These are phyloP conservation scores for Phenacoccus solenopsis DNA, from an alignment of 1,140 invertebrate genomes.

Conservation along the genomic window DNA sequence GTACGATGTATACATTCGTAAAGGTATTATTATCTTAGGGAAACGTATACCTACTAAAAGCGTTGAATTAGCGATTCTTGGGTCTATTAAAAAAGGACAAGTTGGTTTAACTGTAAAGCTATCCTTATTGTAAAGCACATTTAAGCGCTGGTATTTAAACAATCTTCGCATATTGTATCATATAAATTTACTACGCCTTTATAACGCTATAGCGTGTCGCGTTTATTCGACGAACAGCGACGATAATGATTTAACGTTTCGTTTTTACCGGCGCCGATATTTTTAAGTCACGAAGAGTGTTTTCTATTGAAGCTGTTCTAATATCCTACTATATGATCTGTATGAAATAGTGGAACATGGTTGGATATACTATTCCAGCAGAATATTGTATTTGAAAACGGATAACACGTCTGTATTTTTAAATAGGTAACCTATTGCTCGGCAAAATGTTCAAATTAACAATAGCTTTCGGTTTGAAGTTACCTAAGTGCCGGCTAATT, in stretches of 20 bases:
- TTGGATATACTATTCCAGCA: no score
- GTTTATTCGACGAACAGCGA: no score
- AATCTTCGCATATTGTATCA: neutral
- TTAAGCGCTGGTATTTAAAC: neutral
- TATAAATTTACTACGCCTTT: no score
- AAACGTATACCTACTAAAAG: neutral
- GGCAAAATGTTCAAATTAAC: neutral
- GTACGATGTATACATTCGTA: slow-evolving; percentile 2
- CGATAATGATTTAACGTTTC: no score
- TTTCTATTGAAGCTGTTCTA: no score
- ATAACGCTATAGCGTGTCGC: no score
- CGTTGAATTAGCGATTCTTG: neutral
- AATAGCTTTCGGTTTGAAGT: neutral
- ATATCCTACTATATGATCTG: no score
- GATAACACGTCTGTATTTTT: no score
- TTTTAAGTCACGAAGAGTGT: no score
- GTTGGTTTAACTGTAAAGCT: neutral
- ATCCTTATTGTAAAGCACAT: neutral
- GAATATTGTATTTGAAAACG: no score
- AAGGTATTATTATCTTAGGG: neutral
- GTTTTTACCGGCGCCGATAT: no score
- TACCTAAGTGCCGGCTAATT: neutral
- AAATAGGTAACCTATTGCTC: neutral
- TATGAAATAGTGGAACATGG: no score
- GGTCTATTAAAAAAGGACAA: neutral